A percentile compares a stretch with the other conserved stretches of the same genome.
Evolutionary conservation across 1,140 invertebrate species (phyloP).

Genomic region (Drosophila pruinosa): DNA sequence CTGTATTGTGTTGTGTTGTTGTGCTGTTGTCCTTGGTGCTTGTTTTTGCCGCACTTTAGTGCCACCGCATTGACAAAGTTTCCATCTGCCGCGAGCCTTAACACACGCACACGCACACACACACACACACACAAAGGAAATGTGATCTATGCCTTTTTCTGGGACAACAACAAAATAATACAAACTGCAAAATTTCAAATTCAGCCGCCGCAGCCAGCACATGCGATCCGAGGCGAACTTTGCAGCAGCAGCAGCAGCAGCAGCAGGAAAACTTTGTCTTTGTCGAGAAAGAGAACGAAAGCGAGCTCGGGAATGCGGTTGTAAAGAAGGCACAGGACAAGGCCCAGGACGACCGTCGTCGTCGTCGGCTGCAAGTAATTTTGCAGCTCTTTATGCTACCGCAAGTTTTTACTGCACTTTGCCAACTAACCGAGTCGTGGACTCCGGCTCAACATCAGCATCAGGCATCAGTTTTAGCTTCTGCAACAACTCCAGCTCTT

Average conservation of each 20-base stretch:
- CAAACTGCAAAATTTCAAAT: conserved; percentile 72
- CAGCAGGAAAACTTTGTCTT: conserved; percentile 68
- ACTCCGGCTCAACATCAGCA: conserved; percentile 11
- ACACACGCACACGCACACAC: conserved; percentile 34
- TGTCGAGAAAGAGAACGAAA: conserved; percentile 8
- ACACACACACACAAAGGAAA: conserved; percentile 38
- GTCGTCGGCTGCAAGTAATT: conserved; percentile 55
- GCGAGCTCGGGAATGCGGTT: neutral
- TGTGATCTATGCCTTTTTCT: conserved; percentile 72
- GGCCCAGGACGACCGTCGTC: conserved; percentile 38
- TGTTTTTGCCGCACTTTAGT: conserved; percentile 75
- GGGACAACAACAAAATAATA: conserved; percentile 43
- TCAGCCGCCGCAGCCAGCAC: conserved; percentile 74
- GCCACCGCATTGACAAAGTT: conserved; percentile 74
- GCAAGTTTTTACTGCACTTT: conserved; percentile 81
- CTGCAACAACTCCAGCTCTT: neutral
- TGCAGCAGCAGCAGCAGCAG: conserved; percentile 62
- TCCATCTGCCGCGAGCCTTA: conserved; percentile 61
- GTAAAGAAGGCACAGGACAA: conserved; percentile 25
- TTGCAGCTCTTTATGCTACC: conserved; percentile 76
- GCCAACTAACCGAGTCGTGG: conserved; percentile 51
- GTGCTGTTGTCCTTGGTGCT: conserved; percentile 34
- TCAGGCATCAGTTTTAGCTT: neutral
- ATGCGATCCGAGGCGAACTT: conserved; percentile 58
- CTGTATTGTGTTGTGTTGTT: conserved; percentile 22